Percentiles rank a stretch among this genome's conserved stretches.
Conservation (phyloP, 2,888 invertebrate species). For the Sussaba pulchella region DNA sequence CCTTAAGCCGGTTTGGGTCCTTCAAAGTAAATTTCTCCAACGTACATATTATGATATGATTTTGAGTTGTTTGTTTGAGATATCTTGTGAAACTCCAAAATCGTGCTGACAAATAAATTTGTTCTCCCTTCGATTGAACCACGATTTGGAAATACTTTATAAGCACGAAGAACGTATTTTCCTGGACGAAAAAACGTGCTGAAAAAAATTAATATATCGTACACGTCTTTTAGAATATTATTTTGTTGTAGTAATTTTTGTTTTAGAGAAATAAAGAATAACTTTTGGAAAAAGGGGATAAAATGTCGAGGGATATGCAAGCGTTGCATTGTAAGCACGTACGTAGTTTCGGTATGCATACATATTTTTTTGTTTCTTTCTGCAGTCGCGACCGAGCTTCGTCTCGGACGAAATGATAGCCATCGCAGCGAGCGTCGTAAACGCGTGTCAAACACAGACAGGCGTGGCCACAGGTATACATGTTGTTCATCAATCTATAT, state of each 20-base stretch:
- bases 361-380: constrained; percentile 48
- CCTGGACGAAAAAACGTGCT: too few relatives aligned
- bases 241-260: background rate
- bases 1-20: too few relatives aligned
- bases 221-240: too few relatives aligned
- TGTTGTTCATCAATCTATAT: background rate
- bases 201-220: too few relatives aligned
- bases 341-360: background rate
- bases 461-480: constrained; percentile 79
- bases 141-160: too few relatives aligned
- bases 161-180: too few relatives aligned
- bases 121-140: too few relatives aligned
- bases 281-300: background rate
- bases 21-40: too few relatives aligned
- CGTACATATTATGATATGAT: too few relatives aligned
- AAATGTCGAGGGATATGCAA: background rate
- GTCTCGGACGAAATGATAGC: constrained; percentile 81
- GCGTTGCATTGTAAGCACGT: background rate
- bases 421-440: constrained; percentile 80
- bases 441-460: constrained; percentile 81
- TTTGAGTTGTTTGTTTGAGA: too few relatives aligned
- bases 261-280: background rate
- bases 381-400: constrained; percentile 79
- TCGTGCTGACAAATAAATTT: too few relatives aligned
- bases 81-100: too few relatives aligned